Base-by-base conservation (phyloP, 2,888 invertebrate species). In the Tinea pellionella region DNA sequence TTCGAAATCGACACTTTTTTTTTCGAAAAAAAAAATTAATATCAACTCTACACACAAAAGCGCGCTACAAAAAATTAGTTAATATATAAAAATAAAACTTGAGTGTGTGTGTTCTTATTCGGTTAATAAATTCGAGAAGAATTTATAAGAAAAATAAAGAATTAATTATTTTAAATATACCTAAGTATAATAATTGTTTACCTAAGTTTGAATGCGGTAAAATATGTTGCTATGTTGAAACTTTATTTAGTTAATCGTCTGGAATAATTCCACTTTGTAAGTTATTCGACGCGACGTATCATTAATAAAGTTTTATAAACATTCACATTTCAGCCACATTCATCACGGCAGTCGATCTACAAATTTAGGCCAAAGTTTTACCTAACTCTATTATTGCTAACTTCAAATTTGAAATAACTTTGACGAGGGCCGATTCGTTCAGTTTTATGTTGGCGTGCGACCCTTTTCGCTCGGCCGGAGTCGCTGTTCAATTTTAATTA, bases 401-500 rank as follows among this genome's bases (percentile, higher is more conserved):
- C 47, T 47, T 53, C 4, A 24, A 53, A 53, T 53, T 53, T 24
- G 24, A n/a, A 53, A 53, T 53, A 53, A 62, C 18, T 61, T 60
- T 59, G 32, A 42, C 13, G 42, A 63, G 67, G 65, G 62, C 63
- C 67, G 68, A 70, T 72, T 74, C 71, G 66, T 66, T 68, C 65
- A 70, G 68, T 69, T 69, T 69, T 64, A 66, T 64, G 69, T 43
- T 51, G 61, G 63, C 62, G 29, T 60, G 61, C 61, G 63, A 65
- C 65, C 67, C 70, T 71, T 69, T 68, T 63, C 66, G 62, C 64
- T 63, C 60, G 32, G 65, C 64, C 65, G 64, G 67, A 68, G 64
- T 71, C 67, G 63, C 66, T 62, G 59, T 63, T 66, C 68, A 70
- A 72, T 73, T 76, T 77, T 73, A 75, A 77, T 77, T 73, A 76